These are phyloP conservation scores for Setipinna tenuifilis DNA, from an alignment of 2,797 vertebrate species.

Conservation along the genomic window DNA sequence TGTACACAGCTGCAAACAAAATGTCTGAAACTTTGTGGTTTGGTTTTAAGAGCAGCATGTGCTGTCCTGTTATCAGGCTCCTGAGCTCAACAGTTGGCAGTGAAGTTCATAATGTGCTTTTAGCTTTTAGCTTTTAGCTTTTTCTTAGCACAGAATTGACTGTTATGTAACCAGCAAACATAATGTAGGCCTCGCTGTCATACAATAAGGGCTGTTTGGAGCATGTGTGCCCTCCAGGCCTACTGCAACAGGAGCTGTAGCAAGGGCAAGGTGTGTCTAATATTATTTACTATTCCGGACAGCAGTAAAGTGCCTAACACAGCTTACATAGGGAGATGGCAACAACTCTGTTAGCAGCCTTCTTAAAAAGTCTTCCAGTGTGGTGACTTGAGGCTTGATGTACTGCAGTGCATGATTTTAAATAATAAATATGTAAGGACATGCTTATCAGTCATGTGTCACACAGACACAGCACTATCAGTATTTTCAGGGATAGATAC, in stretches of 20 bases:
- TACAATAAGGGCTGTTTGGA: background rate
- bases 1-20: background rate
- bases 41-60: background rate
- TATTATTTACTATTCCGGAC: no score
- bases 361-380: no score
- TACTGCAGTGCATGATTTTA: no score
- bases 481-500: background rate
- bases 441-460: background rate
- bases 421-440: no score
- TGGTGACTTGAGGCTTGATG: no score
- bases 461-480: background rate
- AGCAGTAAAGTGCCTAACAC: no score
- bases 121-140: background rate
- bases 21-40: background rate
- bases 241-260: no score
- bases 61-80: background rate
- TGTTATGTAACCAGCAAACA: background rate
- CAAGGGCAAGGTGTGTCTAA: no score
- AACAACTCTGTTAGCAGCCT: no score
- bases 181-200: background rate
- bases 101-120: background rate
- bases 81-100: conserved; percentile 12
- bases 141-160: background rate
- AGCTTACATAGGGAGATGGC: no score
- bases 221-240: background rate